Evolutionary conservation across 2,113 vertebrate species (phyloP).

Genomic region (Tiliqua scincoides): DNA sequence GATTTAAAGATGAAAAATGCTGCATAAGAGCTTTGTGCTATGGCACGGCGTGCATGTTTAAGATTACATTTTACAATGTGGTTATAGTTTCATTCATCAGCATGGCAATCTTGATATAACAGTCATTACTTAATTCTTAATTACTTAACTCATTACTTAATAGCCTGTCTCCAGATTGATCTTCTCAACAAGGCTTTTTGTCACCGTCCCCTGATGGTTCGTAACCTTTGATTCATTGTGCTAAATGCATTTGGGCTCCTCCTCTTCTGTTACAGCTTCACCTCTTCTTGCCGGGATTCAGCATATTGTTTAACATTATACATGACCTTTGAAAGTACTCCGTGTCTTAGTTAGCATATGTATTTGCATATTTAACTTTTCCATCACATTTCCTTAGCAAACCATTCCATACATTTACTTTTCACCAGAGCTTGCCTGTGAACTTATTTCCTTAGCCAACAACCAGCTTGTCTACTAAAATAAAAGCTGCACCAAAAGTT

Average conservation of each 20-base stretch:
- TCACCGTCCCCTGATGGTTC: conserved; percentile 34
- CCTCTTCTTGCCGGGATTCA: conserved; percentile 16
- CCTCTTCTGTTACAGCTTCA: conserved; percentile 15
- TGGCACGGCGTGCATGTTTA: neutral
- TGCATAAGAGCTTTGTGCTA: neutral
- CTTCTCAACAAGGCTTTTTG: conserved; percentile 14
- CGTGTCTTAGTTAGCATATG: conserved; percentile 1
- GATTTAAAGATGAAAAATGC: neutral
- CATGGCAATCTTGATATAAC: conserved; percentile 10
- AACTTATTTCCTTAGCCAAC: neutral
- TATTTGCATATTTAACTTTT: conserved; percentile 3
- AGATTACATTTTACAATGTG: neutral
- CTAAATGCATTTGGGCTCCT: conserved; percentile 24
- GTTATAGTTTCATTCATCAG: neutral
- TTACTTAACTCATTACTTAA: conserved; percentile 29
- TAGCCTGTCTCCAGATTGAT: conserved; percentile 32
- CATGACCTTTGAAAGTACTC: neutral
- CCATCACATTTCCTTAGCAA: neutral
- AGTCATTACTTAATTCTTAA: conserved; percentile 28
- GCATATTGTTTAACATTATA: neutral
- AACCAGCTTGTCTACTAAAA: neutral
- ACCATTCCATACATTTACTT: neutral
- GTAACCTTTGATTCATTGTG: conserved; percentile 28
- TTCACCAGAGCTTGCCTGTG: neutral
- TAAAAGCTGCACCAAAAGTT: neutral